Evolutionary conservation across 1,140 invertebrate species (phyloP).

Genomic region (Cylas formicarius): DNA sequence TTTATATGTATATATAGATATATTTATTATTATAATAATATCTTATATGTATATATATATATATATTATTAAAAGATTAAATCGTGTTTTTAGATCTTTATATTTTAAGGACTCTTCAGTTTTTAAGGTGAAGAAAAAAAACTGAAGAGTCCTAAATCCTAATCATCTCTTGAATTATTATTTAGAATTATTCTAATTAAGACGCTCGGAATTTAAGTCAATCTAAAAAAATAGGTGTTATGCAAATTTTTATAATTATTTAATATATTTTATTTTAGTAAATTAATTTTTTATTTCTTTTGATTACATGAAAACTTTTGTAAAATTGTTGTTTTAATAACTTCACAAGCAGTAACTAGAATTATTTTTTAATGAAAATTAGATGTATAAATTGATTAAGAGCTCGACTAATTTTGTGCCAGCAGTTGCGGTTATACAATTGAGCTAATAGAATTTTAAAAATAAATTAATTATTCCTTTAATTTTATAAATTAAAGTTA

Average conservation of each 20-base stretch:
- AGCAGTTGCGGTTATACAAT: slow-evolving; percentile 51
- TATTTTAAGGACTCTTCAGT: too few species aligned
- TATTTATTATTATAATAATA: slow-evolving; percentile 25
- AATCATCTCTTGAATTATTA: too few species aligned
- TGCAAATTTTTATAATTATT: slow-evolving; percentile 11
- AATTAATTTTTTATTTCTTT: slow-evolving; percentile 20
- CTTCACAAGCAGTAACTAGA: slow-evolving; percentile 30
- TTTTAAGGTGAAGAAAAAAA: too few species aligned
- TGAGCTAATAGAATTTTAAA: slow-evolving; percentile 30
- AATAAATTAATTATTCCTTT: too few species aligned
- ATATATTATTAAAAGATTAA: slow-evolving; percentile 29
- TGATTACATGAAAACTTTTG: slow-evolving; percentile 37
- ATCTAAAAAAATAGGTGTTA: too few species aligned
- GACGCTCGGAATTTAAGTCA: too few species aligned
- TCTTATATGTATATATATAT: slow-evolving; percentile 25
- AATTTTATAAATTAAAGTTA: slow-evolving; percentile 27
- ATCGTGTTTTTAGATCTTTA: too few species aligned
- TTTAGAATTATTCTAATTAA: too few species aligned
- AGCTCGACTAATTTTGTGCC: slow-evolving; percentile 48
- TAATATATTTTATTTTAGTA: slow-evolving; percentile 34
- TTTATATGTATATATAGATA: too few species aligned
- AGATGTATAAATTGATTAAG: slow-evolving; percentile 36
- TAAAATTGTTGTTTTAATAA: slow-evolving; percentile 14
- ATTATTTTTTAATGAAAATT: slow-evolving; percentile 31
- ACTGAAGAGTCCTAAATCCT: too few species aligned